Evolutionary conservation across 1,140 invertebrate genomes (phyloP), one percentile per base, ranked within the genome.

Genomic region (Cydia splendana): DNA sequence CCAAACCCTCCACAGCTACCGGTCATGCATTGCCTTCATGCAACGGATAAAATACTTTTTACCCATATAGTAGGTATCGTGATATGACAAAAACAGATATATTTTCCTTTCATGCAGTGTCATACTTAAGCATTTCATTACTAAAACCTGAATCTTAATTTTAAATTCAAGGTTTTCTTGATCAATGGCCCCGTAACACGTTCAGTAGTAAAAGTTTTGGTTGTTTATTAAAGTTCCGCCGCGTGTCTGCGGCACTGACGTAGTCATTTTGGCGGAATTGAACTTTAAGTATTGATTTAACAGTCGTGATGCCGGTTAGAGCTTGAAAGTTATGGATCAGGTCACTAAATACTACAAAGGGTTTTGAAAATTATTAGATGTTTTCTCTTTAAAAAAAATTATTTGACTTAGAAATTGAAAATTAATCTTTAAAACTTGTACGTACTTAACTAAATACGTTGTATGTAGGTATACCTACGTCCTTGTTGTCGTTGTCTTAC

Each of bases 251-350:
- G 18, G 30, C 67, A 45, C 67, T 71, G 67, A 71, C 67, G 67
- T 71, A 42, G 34, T 71, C 67, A 71, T 71, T 71, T 71, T 71
- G 30, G 67, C 67, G 67, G 67, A 71, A 45, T 71, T 71, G 34
- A 71, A 71, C 67, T 71, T 71, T 71, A 71, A 45, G 67, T 71
- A 71, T 71, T 71, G 67, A 71, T 71, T 42, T 71, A 71, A 71
- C 67, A 71, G 34, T 71, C 67, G 30, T 71, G 0, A 67, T 71
- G 18, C 30, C 67, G 67, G 45, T 71, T 42, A 71, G 20, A 71
- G 15, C 30, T 71, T 9, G 30, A 71, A 71, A 18, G 67, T 71
- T 71, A 42, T 42, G 65, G 6, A 18, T 42, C 15, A 67, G 13
- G 3, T 18, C 15, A 42, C 13, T 20, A 65, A 20, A 42, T 18